Conservation (phyloP, 2,888 invertebrate species). For the Leptothorax acervorum region DNA sequence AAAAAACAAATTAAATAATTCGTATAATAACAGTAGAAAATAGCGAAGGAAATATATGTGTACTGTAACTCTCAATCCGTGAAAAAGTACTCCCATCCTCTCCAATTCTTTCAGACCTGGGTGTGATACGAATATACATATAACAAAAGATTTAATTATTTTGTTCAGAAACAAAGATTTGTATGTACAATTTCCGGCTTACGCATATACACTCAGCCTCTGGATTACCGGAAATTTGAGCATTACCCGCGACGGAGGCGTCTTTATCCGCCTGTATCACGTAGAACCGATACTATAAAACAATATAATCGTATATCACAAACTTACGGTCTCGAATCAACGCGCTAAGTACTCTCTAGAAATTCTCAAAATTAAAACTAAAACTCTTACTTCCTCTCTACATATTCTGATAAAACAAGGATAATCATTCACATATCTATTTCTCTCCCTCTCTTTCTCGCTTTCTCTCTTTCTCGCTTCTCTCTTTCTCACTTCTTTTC, state of each 20-base stretch:
- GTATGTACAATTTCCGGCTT: conserved; percentile 34
- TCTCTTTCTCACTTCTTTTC: neutral
- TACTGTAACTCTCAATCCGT: neutral
- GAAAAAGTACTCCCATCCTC: neutral
- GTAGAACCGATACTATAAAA: conserved; percentile 29
- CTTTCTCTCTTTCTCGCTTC: neutral
- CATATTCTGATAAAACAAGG: conserved; percentile 7
- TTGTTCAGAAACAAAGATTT: conserved; percentile 28
- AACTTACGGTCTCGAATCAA: conserved; percentile 32
- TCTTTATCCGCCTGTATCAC: neutral
- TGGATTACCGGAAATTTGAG: conserved; percentile 43
- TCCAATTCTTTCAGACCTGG: neutral
- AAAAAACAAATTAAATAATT: neutral
- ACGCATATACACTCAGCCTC: conserved; percentile 13
- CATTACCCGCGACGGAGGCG: conserved; percentile 14
- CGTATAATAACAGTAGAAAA: neutral
- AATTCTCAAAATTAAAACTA: conserved; percentile 24
- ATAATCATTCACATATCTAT: conserved; percentile 18
- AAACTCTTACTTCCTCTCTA: conserved; percentile 2
- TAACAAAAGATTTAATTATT: conserved; percentile 7
- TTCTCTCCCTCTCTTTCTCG: neutral
- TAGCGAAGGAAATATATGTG: neutral
- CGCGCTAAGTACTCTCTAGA: conserved; percentile 42
- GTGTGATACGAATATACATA: neutral
- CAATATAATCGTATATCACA: conserved; percentile 45